Base-by-base conservation (phyloP, 2,113 vertebrate species). In the Echinops telfairi region DNA sequence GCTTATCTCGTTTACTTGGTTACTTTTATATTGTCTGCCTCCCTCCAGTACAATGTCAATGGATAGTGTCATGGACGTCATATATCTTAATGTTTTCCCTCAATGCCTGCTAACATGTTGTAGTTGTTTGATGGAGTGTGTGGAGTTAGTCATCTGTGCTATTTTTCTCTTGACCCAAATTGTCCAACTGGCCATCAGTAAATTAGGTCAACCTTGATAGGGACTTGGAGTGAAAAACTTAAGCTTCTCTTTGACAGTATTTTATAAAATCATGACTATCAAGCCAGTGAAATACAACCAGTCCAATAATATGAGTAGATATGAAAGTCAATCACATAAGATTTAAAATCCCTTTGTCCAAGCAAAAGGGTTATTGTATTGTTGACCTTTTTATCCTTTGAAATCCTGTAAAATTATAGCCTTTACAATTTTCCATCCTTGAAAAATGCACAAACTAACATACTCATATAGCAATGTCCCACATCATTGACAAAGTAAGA, bases 161-260 rank as follows among this genome's bases (percentile, higher is more conserved):
- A 47, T n/a, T 73, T 82, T 80, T 84, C 20, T 89, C n/a, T 70
- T 86, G 53, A 87, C 29, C 60, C 91, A 89, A 86, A 64, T 86
- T 93, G 53, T 82, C n/a, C n/a, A 84, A 38, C 27, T 79, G 5
- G 16, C 79, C 29, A 43, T 73, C 77, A 91, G 66, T 92, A 84
- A 78, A 75, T 87, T 47, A 86, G 33, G 53, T 79, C 88, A 94
- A 47, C n/a, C 66, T 94, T 87, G 73, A 92, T 60, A 84, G 33
- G 86, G 8, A 11, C 7, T 94, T 92, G 53, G 29, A 23, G 11
- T 79, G 5, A 85, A 93, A 93, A 84, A n/a, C 3, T 1, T 38
- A 87, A 53, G 47, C 47, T 53, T 53, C 47, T 53, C 10, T 53
- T 53, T 53, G 12, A 53, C 12, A 53, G 10, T 7, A 53, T 53